These are phyloP conservation scores for Dendrocincla tyrannina DNA, from an alignment of 2,797 vertebrate genomes.

Conservation along the genomic window DNA sequence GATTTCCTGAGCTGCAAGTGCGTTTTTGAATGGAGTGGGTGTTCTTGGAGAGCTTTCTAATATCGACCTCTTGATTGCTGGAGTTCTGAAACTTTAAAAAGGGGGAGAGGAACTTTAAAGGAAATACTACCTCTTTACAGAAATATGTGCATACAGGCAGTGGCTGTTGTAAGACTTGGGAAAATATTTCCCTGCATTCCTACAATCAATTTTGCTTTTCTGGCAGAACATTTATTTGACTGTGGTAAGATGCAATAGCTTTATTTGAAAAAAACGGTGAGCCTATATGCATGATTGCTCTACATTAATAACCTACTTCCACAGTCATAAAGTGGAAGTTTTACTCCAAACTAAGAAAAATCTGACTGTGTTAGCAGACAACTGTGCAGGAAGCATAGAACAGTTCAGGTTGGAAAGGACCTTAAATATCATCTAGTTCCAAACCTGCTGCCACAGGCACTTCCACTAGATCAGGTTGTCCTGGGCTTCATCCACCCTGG, in stretches of 20 bases:
- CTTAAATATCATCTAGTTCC: background rate
- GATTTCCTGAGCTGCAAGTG: constrained; percentile 87
- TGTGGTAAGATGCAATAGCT: background rate
- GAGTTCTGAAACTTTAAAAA: constrained; percentile 89
- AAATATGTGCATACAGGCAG: background rate
- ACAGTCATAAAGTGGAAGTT: background rate
- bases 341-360: background rate
- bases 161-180: background rate
- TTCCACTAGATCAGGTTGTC: background rate
- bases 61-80: constrained; percentile 91
- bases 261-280: background rate
- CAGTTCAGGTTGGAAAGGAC: background rate
- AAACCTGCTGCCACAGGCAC: background rate
- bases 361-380: background rate
- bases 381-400: background rate
- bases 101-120: constrained; percentile 29
- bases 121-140: background rate
- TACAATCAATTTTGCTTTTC: background rate
- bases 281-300: background rate
- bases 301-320: background rate
- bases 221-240: background rate
- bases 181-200: background rate
- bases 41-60: constrained; percentile 92
- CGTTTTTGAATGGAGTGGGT: constrained; percentile 92
- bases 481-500: background rate